Evolutionary conservation across 2,888 invertebrate genomes (phyloP), one percentile per base, ranked within the genome.

Genomic region (Lordiphosa andalusiaca): DNA sequence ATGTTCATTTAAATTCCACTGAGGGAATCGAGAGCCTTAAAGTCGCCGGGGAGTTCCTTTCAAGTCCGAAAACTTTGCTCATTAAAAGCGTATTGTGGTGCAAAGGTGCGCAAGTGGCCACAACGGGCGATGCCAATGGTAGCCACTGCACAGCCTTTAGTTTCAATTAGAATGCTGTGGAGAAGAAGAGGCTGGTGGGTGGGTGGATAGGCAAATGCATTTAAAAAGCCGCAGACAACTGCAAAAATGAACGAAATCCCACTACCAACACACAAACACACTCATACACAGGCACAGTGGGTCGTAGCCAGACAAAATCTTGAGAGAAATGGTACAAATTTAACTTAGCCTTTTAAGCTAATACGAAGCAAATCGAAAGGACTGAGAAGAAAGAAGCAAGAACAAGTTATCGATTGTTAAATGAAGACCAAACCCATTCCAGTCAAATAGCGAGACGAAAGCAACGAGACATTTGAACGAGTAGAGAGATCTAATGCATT

Each of bases 141-240:
- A 56, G 68, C 60, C 58, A 54, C 60, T 63, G 58, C 51, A 57
- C 50, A 53, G 65, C 69, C 63, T 73, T 71, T 63, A 62, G 63
- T 71, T 69, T 58, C 67, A 67, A 73, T 80, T 71, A 39, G 44
- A 58, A 50, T 42, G 51, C 38, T 16, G 40, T 19, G 19, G 19
- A 33, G 49, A 25, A 25, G 19, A 7, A 21, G 19, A 38, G 39
- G 46, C 23, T n/a, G 16, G 16, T 16, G 16, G 16, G 33, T n/a
- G 9, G 16, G 16, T 16, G 16, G 16, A 21, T n/a, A 30, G 42
- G 60, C 46, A 41, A 73, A 60, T 54, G 67, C 52, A 62, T 75
- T 64, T 61, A 10, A 54, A 67, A 76, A 73, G 25, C 68, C 60
- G 63, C 62, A 76, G 65, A 60, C 73, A 71, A 67, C 62, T 57